Percentiles rank a stretch among this genome's conserved stretches.
phyloP scores from a whole-genome alignment of 2,113 vertebrate species.

The Vombatus ursinus region DNA sequence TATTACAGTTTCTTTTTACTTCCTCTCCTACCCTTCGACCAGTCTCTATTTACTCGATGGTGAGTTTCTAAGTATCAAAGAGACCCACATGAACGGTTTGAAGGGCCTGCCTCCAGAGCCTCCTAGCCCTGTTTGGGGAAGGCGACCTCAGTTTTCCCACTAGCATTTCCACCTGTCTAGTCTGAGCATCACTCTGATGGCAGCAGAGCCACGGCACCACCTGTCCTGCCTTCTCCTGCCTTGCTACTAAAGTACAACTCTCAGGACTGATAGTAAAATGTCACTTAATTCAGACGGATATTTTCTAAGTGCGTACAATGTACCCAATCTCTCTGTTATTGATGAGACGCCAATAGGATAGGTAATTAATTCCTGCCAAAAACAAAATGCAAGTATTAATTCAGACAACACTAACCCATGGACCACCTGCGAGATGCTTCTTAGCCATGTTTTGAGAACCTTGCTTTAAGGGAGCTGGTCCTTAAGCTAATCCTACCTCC shows the following conservation, averaged over 20 bases:
- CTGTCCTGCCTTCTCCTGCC: background rate
- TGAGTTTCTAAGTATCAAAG: background rate
- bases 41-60: background rate
- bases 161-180: background rate
- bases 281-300: background rate
- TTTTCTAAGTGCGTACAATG: background rate
- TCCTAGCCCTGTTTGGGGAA: slow-evolving; percentile 1
- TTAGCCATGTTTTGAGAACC: background rate
- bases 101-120: background rate
- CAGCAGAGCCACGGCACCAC: background rate
- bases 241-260: background rate
- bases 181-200: background rate
- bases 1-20: background rate
- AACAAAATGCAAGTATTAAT: background rate
- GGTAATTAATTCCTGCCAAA: background rate
- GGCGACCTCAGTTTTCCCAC: background rate
- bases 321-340: background rate
- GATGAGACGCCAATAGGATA: background rate
- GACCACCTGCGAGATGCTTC: background rate
- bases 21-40: background rate
- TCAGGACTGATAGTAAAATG: background rate
- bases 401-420: background rate
- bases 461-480: background rate
- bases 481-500: background rate
- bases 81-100: background rate